These are phyloP conservation scores for Bombus soroeensis DNA, from an alignment of 1,140 invertebrate genomes.

Conservation along the genomic window DNA sequence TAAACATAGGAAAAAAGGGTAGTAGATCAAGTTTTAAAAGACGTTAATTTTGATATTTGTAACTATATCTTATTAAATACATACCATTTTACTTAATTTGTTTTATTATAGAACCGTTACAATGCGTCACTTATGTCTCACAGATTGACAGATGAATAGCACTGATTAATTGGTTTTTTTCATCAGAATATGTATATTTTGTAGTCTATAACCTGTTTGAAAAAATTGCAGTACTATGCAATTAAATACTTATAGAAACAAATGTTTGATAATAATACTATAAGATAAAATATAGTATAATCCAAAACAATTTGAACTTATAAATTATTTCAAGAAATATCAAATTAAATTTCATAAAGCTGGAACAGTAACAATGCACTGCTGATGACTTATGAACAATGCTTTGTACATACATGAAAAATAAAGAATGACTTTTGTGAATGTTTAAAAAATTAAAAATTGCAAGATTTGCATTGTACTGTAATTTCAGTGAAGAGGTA, in stretches of 20 bases:
- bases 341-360: not conserved
- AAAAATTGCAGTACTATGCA: conserved; percentile 71
- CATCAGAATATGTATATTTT: conserved; percentile 68
- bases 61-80: conserved; percentile 57
- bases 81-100: conserved; percentile 65
- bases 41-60: conserved; percentile 50
- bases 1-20: conserved; percentile 17
- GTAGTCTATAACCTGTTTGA: conserved; percentile 64
- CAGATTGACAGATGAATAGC: conserved; percentile 74
- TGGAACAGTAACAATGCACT: conserved; percentile 21
- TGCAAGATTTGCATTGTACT: conserved; percentile 69
- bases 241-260: conserved; percentile 28
- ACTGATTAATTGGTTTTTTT: conserved; percentile 72
- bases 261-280: conserved; percentile 19
- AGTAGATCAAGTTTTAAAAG: conserved; percentile 41
- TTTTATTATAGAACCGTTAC: conserved; percentile 80
- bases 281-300: not conserved
- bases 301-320: not conserved
- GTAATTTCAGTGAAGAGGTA: conserved; percentile 77
- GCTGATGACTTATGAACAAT: conserved; percentile 16
- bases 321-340: conserved; percentile 9
- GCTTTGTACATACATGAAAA: conserved; percentile 17
- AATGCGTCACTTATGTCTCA: conserved; percentile 74
- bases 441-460: conserved; percentile 39
- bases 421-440: conserved; percentile 30